These are phyloP conservation scores for Poecilia picta DNA, from an alignment of 2,797 vertebrate species.

Conservation along the genomic window DNA sequence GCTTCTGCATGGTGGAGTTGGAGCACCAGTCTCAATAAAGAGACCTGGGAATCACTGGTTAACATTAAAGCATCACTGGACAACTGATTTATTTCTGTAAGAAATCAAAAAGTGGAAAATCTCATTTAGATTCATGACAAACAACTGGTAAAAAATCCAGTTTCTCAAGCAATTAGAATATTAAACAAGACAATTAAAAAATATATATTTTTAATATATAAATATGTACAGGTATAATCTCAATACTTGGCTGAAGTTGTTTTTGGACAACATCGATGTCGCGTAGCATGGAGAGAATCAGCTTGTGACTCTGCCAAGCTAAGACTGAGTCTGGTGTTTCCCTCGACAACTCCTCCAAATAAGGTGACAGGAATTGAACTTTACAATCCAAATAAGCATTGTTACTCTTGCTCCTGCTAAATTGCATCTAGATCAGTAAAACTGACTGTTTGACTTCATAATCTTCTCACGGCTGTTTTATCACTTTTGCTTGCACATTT, in stretches of 20 bases:
- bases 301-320: too few species aligned
- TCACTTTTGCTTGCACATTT: neutral
- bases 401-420: neutral
- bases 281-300: too few species aligned
- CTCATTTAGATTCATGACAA: neutral
- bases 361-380: neutral
- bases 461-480: neutral
- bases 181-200: neutral
- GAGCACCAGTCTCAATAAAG: slow-evolving; percentile 15
- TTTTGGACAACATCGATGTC: too few species aligned
- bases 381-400: neutral
- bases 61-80: neutral
- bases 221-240: too few species aligned
- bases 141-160: neutral
- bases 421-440: neutral
- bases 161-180: neutral
- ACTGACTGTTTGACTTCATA: neutral
- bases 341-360: neutral
- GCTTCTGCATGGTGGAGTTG: slow-evolving; percentile 22
- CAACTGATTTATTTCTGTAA: neutral
- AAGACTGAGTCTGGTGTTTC: neutral
- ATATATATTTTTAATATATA: neutral
- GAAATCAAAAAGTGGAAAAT: neutral
- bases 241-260: too few species aligned
- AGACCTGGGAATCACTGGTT: neutral